Conservation (phyloP, 2,888 invertebrate species). For the Drosophila mayaguana region DNA sequence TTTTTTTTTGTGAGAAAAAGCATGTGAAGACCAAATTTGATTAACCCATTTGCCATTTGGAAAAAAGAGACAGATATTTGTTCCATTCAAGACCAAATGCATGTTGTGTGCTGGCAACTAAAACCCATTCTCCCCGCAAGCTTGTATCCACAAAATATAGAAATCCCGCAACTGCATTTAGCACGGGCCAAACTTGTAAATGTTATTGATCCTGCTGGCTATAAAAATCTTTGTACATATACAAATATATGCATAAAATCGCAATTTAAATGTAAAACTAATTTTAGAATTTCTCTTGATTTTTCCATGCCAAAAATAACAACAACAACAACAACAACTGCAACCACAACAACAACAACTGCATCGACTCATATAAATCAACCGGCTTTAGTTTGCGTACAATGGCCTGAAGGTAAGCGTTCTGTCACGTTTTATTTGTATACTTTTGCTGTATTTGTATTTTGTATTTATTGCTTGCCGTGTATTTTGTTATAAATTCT, state of each 20-base stretch:
- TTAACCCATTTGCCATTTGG: slow-evolving; percentile 4
- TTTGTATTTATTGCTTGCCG: slow-evolving; percentile 79
- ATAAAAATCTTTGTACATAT: slow-evolving; percentile 20
- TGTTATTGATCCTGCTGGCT: slow-evolving; percentile 56
- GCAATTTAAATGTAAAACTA: slow-evolving; percentile 60
- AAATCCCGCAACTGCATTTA: slow-evolving; percentile 43
- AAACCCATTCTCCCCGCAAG: not conserved
- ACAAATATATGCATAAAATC: slow-evolving; percentile 21
- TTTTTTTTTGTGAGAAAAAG: not conserved
- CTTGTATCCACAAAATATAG: not conserved
- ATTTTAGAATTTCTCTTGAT: slow-evolving; percentile 68
- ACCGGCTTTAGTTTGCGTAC: slow-evolving; percentile 91
- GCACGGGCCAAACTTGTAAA: slow-evolving; percentile 60
- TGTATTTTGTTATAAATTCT: slow-evolving; percentile 69
- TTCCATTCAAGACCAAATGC: slow-evolving; percentile 34
- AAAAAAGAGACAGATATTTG: slow-evolving; percentile 22
- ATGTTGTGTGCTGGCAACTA: slow-evolving; percentile 42
- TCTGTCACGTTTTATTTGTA: slow-evolving; percentile 49
- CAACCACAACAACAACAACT: slow-evolving; percentile 14
- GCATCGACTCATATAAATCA: slow-evolving; percentile 51
- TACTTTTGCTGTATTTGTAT: slow-evolving; percentile 61
- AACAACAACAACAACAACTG: slow-evolving; percentile 20
- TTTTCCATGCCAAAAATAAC: slow-evolving; percentile 66
- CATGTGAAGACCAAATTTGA: slow-evolving; percentile 31
- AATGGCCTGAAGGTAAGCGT: slow-evolving; percentile 95